Percentiles rank a stretch among this genome's conserved stretches.
Conservation (phyloP, 2,113 vertebrate species). For the Seriola quinqueradiata region DNA sequence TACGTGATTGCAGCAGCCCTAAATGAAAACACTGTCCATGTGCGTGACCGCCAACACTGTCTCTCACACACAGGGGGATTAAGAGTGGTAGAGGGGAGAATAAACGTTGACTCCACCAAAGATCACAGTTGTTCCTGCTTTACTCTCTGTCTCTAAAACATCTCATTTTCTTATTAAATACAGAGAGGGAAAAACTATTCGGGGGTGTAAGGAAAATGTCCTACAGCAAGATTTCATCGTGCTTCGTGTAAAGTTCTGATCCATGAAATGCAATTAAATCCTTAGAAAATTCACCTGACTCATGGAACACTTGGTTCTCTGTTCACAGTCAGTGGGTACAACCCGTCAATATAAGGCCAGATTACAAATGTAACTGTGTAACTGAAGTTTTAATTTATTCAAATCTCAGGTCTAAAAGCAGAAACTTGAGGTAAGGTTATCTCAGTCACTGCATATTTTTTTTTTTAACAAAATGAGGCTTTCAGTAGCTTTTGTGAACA, state of each 20-base stretch:
- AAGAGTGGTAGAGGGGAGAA: slow-evolving; percentile 46
- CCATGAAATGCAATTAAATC: slow-evolving; percentile 40
- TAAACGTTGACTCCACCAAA: slow-evolving; percentile 62
- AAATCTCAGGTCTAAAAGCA: background rate
- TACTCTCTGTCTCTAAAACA: slow-evolving; percentile 18
- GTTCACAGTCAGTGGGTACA: background rate
- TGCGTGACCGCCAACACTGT: slow-evolving; percentile 53
- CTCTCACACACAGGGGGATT: slow-evolving; percentile 65
- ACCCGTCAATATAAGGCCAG: background rate
- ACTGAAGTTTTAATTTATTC: background rate
- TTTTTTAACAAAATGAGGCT: background rate
- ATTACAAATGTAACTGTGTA: background rate
- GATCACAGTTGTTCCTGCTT: slow-evolving; percentile 48
- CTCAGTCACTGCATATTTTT: background rate
- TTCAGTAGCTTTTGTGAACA: background rate
- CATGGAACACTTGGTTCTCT: slow-evolving; percentile 28
- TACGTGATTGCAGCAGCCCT: slow-evolving; percentile 48
- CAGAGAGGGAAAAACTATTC: background rate
- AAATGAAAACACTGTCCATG: slow-evolving; percentile 73
- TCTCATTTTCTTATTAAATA: slow-evolving; percentile 25
- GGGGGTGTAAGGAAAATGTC: slow-evolving; percentile 32
- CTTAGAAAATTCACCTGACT: slow-evolving; percentile 17
- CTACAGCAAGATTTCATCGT: slow-evolving; percentile 14
- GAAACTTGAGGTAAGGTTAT: background rate
- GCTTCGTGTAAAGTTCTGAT: background rate